Conservation (phyloP, 1,140 invertebrate species). For the Trachymyrmex cornetzi region DNA sequence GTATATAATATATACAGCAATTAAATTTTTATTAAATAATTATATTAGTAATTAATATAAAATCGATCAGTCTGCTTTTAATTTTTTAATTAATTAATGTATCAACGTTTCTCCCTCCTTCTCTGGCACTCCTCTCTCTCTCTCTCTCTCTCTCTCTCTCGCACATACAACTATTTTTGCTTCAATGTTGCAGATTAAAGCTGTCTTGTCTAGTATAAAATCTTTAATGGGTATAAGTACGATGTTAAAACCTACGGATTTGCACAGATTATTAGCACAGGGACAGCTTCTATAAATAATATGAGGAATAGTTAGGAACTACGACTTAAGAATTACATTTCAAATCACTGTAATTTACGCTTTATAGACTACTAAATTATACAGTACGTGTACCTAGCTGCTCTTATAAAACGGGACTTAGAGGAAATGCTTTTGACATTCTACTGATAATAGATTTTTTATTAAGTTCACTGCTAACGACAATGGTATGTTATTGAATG, state of each 20-base stretch:
- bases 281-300: conserved; percentile 49
- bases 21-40: conserved; percentile 12
- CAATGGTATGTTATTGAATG: neutral
- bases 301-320: conserved; percentile 33
- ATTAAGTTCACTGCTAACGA: neutral
- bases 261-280: conserved; percentile 15
- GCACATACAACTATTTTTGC: neutral
- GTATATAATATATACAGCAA: neutral
- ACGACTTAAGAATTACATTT: conserved; percentile 20
- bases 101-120: neutral
- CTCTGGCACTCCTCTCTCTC: neutral
- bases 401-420: neutral
- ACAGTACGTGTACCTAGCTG: neutral
- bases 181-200: neutral
- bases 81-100: neutral
- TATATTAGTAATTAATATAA: conserved; percentile 15
- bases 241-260: conserved; percentile 11
- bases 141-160: neutral
- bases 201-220: neutral
- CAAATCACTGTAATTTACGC: conserved; percentile 16
- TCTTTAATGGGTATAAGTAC: neutral
- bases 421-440: neutral
- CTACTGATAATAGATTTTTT: neutral
- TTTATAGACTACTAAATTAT: conserved; percentile 55
- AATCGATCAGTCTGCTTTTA: neutral